Evolutionary conservation across 2,888 invertebrate species (phyloP), one percentile per base, ranked within the genome.

Genomic region (Leucophenga maculata): DNA sequence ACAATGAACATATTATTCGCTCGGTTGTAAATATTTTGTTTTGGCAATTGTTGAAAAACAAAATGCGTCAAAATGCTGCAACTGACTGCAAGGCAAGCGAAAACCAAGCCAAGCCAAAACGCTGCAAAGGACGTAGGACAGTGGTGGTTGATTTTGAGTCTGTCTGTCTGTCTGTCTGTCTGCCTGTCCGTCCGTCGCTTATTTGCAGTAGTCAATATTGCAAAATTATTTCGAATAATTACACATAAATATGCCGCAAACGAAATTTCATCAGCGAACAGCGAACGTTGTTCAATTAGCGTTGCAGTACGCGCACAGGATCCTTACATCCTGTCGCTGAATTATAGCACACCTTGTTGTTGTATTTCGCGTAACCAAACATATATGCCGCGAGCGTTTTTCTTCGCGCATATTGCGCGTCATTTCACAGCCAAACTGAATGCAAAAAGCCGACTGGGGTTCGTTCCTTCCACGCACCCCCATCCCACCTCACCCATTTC

Each of bases 271-370:
- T 46, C 20, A 62, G 14, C 62, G 46, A 46, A 46, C 32, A 16
- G 50, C 14, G 79, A 81, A 83, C 81, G 80, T 81, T 83, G 83
- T 83, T 80, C 80, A 80, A 80, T 80, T 80, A 80, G 75, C 83
- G 79, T 32, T 59, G 13, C n/a, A 55, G n/a, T n/a, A 14, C 22
- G 9, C 9, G 3, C 50, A 13, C 16, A 50, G 50, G 9, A 39
- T 39, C 39, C 39, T 39, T 39, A 11, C 32, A 32, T 52, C 18
- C 20, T 52, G 52, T 18, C 52, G 18, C 8, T 32, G n/a, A n/a
- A n/a, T n/a, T n/a, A n/a, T n/a, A n/a, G n/a, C n/a, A n/a, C n/a
- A 4, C 26, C 2, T 26, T 26, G 2, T 3, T 26, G 26, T 4
- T 2, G 4, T 26, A 26, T 4, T 26, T 4, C 26, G 26, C 26